Conservation (phyloP, 2,797 vertebrate genomes). For the Percopsis omiscomaycus region DNA sequence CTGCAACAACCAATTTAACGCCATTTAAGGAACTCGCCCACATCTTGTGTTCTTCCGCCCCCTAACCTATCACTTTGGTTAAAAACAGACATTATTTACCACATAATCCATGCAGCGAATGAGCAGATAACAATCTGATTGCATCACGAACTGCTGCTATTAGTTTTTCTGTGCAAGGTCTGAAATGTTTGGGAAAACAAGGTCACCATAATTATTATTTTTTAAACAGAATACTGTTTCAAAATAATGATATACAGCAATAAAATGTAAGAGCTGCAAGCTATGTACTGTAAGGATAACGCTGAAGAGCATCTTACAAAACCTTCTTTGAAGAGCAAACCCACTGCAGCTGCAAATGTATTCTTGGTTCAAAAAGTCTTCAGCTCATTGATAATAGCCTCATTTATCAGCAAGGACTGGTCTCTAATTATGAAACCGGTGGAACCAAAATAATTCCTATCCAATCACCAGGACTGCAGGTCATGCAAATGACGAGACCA, state of each 20-base stretch:
- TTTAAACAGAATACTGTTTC: not conserved
- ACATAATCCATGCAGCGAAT: not conserved
- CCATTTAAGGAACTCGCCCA: not conserved
- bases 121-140: slow-evolving; percentile 13
- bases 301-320: slow-evolving; percentile 8
- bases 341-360: slow-evolving; percentile 22
- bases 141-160: slow-evolving; percentile 10
- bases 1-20: not conserved
- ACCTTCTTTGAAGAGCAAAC: not conserved
- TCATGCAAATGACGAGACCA: slow-evolving; percentile 46
- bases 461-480: slow-evolving; percentile 42
- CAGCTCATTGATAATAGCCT: slow-evolving; percentile 54
- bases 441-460: slow-evolving; percentile 56
- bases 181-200: slow-evolving; percentile 8
- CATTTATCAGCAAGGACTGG: slow-evolving; percentile 57
- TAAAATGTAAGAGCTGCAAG: slow-evolving; percentile 3
- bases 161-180: slow-evolving; percentile 8
- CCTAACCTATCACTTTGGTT: not conserved
- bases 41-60: not conserved
- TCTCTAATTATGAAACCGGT: slow-evolving; percentile 59
- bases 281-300: not conserved
- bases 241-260: not conserved
- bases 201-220: slow-evolving; percentile 1
- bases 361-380: slow-evolving; percentile 52
- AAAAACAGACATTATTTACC: not conserved